phyloP scores from a whole-genome alignment of 2,797 vertebrate species.

The Scolopax rusticola region DNA sequence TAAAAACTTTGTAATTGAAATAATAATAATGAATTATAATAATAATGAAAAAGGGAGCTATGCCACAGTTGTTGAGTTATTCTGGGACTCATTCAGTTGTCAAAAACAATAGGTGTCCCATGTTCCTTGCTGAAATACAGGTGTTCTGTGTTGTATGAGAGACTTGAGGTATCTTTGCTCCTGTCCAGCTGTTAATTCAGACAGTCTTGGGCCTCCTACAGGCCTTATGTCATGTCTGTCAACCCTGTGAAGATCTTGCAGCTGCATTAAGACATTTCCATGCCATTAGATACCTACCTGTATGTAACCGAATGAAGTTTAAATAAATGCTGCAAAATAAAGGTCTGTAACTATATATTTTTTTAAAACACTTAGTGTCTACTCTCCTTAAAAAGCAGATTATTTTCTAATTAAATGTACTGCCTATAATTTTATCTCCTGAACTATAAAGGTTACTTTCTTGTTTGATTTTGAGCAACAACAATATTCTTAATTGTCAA shows the following conservation, averaged over 20 bases:
- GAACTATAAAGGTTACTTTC: background rate
- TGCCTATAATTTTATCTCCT: background rate
- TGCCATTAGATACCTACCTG: background rate
- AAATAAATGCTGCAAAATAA: background rate
- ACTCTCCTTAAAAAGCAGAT: background rate
- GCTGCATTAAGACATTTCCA: background rate
- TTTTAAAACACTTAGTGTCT: background rate
- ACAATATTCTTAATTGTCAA: background rate
- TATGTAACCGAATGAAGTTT: background rate
- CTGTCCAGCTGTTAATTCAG: background rate
- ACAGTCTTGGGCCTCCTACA: background rate
- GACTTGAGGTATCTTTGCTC: background rate
- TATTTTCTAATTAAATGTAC: background rate
- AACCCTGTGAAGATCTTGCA: background rate
- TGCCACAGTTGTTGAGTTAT: background rate
- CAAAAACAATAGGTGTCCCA: background rate
- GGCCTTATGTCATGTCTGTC: rapidly evolving
- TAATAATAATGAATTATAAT: background rate
- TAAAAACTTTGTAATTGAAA: background rate
- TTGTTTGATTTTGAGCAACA: background rate
- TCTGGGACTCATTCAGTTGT: background rate
- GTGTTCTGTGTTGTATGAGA: rapidly evolving
- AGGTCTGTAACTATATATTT: rapidly evolving
- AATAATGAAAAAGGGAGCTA: background rate
- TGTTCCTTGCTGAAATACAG: background rate